phyloP scores from a whole-genome alignment of 2,113 vertebrate genomes.

The Myotis brandtii region DNA sequence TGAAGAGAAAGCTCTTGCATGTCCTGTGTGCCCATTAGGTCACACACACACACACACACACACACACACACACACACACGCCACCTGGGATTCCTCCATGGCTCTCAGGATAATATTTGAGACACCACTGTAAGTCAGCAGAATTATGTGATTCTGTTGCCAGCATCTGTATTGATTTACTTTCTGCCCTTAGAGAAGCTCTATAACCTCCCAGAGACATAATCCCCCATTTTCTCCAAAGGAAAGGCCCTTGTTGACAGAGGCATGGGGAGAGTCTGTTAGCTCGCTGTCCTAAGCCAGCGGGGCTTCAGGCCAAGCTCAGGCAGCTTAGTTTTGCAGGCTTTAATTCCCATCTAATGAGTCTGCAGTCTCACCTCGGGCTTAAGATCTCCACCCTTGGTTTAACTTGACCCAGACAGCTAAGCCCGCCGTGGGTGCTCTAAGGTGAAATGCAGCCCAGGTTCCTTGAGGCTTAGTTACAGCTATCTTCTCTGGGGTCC shows the following conservation, averaged over 20 bases:
- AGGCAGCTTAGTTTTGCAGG: conserved; percentile 63
- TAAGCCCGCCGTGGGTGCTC: neutral
- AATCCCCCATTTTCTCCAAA: conserved; percentile 69
- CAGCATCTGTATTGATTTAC: conserved; percentile 69
- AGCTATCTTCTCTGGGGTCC: conserved; percentile 26
- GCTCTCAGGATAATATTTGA: conserved; percentile 39
- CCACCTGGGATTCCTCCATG: neutral
- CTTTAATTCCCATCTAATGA: conserved; percentile 73
- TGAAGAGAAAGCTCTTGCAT: neutral
- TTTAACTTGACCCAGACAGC: conserved; percentile 37
- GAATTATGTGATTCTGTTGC: conserved; percentile 68
- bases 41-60: neutral
- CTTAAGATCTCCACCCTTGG: conserved; percentile 62
- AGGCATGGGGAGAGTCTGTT: conserved; percentile 49
- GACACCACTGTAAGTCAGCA: conserved; percentile 32
- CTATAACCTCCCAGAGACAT: conserved; percentile 64
- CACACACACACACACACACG: neutral
- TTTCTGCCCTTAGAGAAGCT: conserved; percentile 43
- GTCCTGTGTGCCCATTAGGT: neutral
- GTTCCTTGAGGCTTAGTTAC: conserved; percentile 37
- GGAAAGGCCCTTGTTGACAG: conserved; percentile 59
- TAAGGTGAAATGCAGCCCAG: neutral
- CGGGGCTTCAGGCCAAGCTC: neutral
- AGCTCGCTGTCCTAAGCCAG: conserved; percentile 53
- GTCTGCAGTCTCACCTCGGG: conserved; percentile 19